These are phyloP conservation scores for Luperina testacea DNA, from an alignment of 2,888 invertebrate species.

Conservation along the genomic window DNA sequence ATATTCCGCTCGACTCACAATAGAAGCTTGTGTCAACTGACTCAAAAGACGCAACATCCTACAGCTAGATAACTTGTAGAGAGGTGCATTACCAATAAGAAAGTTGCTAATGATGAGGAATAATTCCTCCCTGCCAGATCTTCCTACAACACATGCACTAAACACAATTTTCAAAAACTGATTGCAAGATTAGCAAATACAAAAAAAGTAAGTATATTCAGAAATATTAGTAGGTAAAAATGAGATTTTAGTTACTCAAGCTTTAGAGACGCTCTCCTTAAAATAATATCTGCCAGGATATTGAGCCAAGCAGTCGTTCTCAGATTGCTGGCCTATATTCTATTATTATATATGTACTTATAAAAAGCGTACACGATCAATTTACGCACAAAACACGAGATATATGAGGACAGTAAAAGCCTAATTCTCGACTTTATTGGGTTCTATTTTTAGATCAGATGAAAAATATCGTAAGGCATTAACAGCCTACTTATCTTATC, in stretches of 20 bases:
- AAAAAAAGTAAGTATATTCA: not conserved
- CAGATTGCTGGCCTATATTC: conserved; percentile 29
- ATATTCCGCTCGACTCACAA: not conserved
- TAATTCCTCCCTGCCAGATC: not conserved
- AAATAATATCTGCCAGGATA: not conserved
- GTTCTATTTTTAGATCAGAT: conserved; percentile 27
- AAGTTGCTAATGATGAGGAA: not conserved
- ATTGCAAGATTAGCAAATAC: not conserved
- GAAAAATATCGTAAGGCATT: not conserved
- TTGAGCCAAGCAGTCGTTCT: conserved; percentile 17
- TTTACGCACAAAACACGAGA: conserved; percentile 10
- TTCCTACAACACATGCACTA: not conserved
- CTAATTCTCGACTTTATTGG: conserved; percentile 12
- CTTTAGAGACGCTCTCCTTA: not conserved
- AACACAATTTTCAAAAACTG: not conserved
- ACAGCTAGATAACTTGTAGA: not conserved
- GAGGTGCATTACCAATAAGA: not conserved
- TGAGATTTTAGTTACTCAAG: not conserved
- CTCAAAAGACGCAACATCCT: not conserved
- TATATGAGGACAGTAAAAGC: not conserved
- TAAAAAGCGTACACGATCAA: conserved; percentile 21
- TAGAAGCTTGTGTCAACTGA: not conserved
- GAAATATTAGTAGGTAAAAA: not conserved
- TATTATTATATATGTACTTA: conserved; percentile 32
- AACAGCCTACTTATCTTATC: not conserved